phyloP scores from a whole-genome alignment of 2,797 vertebrate genomes.

The Bucorvus abyssinicus region DNA sequence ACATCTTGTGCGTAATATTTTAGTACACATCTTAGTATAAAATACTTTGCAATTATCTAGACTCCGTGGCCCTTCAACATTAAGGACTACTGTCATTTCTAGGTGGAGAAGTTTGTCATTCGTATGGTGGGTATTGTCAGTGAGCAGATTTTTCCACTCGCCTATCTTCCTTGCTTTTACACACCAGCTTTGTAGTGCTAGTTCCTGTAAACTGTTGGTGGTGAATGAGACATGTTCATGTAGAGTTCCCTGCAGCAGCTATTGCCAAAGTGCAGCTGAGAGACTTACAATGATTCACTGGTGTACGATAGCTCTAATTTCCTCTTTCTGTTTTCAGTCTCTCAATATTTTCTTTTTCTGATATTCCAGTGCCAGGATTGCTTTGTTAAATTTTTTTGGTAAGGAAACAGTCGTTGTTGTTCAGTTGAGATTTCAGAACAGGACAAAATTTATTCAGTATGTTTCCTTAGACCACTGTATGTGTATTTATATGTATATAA shows the following conservation, averaged over 20 bases:
- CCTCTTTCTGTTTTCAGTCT: conserved; percentile 38
- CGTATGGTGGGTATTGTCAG: not conserved
- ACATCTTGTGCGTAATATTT: not conserved
- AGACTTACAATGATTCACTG: conserved; percentile 52
- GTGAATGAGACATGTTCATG: conserved; percentile 1
- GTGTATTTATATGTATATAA: not conserved
- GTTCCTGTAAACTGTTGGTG: conserved; percentile 16
- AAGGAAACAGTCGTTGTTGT: conserved; percentile 24
- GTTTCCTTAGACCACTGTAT: not conserved
- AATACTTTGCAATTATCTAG: not conserved
- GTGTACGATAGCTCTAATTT: conserved; percentile 53
- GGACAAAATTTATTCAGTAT: conserved; percentile 7
- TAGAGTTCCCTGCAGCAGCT: conserved; percentile 23
- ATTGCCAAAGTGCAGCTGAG: conserved; percentile 56
- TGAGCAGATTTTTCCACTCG: conserved; percentile 16
- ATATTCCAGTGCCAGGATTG: conserved; percentile 39
- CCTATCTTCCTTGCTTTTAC: not conserved
- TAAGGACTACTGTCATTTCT: not conserved
- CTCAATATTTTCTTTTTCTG: conserved; percentile 45
- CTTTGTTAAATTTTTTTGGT: conserved; percentile 10
- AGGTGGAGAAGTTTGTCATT: not conserved
- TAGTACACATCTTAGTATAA: not conserved
- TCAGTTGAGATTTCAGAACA: conserved; percentile 54
- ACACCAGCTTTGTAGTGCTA: not conserved
- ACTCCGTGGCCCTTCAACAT: not conserved